Evolutionary conservation across 2,113 vertebrate species (phyloP), one percentile per base, ranked within the genome.

Genomic region (Cephalopterus ornatus): DNA sequence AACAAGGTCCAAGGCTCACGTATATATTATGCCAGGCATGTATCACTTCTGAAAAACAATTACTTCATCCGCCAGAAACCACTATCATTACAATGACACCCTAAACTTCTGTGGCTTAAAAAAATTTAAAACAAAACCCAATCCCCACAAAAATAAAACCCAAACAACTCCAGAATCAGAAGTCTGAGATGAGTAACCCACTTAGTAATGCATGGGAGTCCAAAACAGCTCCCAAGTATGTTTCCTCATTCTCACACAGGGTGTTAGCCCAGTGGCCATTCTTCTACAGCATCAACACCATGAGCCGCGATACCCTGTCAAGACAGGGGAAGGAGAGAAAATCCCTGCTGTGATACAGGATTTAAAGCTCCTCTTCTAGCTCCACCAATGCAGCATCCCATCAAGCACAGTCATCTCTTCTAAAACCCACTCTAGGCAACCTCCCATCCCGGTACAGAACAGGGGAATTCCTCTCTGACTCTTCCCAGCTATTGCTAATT

Each of bases 391-490:
- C 32, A 89, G 39, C 47, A n/a, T 23, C 27, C 28, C 27, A 55
- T 16, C 35, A 86, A 68, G 52, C 70, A 44, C 26, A 79, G 17
- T 19, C 19, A 46, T 12, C 41, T 80, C 39, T 72, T 44, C 33
- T 16, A 61, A 73, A 90, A 62, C 8, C 10, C 30, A 56, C 41
- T 23, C 4, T 2, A 21, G 47, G 41, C 14, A 80, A 39, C 13
- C 13, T 72, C 61, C 44, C 35, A 49, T 33, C 32, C 23, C 19
- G 47, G 37, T 72, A 67, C 58, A 15, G 11, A 59, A 21, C 1
- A 2, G 74, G 62, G 84, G 61, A 93, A 95, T 88, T 94, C 81
- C 81, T 78, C 67, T 59, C 68, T 33, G n/a, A 75, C 56, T 85
- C 61, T 61, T 71, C 56, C 52, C 13, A 17, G 56, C 33, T 13